phyloP scores from a whole-genome alignment of 2,113 vertebrate species.

The Colaptes auratus region DNA sequence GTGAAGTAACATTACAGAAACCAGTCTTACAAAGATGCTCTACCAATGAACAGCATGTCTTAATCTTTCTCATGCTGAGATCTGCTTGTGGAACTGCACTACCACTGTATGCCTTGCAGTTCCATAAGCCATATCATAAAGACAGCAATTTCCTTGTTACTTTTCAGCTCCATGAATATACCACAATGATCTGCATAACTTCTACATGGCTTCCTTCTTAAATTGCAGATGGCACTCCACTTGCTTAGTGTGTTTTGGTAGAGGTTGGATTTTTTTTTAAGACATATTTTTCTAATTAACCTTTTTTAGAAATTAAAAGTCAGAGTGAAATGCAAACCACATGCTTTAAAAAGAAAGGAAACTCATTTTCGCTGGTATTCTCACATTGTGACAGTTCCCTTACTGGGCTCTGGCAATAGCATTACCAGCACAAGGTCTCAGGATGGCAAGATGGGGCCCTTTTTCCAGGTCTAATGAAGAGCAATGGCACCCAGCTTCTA shows the following conservation, averaged over 20 bases:
- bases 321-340: not conserved
- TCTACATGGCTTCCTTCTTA: not conserved
- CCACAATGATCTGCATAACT: accelerated
- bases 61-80: not conserved
- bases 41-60: not conserved
- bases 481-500: not conserved
- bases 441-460: not conserved
- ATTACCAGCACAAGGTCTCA: not conserved
- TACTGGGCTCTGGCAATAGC: not conserved
- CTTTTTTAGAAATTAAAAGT: not conserved
- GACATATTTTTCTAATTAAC: not conserved
- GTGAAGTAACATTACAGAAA: not conserved
- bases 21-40: not conserved
- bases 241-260: not conserved
- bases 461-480: not conserved
- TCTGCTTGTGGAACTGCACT: not conserved
- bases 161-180: not conserved
- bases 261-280: not conserved
- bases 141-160: not conserved
- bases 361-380: not conserved
- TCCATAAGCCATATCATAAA: not conserved
- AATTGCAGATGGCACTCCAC: not conserved
- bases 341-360: not conserved
- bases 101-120: not conserved
- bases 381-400: not conserved